Evolutionary conservation across 2,888 invertebrate species (phyloP), one percentile per base, ranked within the genome.

Genomic region (Aspidapion aeneum): DNA sequence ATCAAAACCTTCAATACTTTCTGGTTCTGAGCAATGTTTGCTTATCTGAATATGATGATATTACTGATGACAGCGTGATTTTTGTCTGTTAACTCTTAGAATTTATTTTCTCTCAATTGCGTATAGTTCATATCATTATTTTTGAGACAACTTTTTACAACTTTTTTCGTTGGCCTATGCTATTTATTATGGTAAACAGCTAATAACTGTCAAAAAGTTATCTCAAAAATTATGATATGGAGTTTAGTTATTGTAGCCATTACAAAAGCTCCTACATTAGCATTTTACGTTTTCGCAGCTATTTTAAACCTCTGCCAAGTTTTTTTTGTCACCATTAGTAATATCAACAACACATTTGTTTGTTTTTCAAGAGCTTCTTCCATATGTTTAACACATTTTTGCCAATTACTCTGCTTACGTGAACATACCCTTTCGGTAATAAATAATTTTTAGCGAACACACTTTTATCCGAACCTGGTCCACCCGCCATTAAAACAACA

Each of bases 401-500:
- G 90, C 87, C 91, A 91, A 2, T 88, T 86, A 0, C 93, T 73
- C 96, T 85, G 77, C 91, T 97, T 1, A 94, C 86, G 63, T 89
- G 82, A 1, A 82, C 82, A 81, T 96, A 98, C 50, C 86, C 85
- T 35, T 83, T 81, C 0, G 87, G 84, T 66, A 82, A 80, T 55
- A 96, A 80, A 71, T 90, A 82, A 64, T 84, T 83, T 71, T 85
- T 85, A 1, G 88, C 88, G 74, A 96, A 88, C 75, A 87, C 86
- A 65, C 92, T 93, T 82, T 98, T 98, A 2, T 98, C 98, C 61
- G 93, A 92, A 1, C 90, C 95, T 5, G 93, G 95, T 71, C 84
- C 84, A 0, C 95, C 95, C 7, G 94, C 90, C 82, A 95, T 83
- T 17, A 95, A 79, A 55, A 94, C 82, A 62, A 93, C 79, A 72